Conservation (phyloP, 1,140 invertebrate genomes). For the Leguminivora glycinivorella region DNA sequence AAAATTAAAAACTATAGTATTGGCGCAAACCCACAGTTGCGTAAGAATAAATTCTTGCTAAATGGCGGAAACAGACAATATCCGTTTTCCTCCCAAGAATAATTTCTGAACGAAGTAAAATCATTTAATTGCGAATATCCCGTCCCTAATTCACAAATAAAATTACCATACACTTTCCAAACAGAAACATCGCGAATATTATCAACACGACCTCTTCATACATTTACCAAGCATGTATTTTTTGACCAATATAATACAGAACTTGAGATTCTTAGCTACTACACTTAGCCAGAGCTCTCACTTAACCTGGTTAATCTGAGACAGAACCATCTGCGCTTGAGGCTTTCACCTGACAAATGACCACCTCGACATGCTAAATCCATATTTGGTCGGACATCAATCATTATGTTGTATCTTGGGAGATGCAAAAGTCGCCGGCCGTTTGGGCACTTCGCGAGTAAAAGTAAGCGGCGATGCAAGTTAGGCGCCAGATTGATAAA, state of each 20-base stretch:
- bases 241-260: background rate
- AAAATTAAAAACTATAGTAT: too few relatives aligned
- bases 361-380: background rate
- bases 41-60: background rate
- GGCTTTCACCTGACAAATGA: background rate
- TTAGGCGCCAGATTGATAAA: background rate
- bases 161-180: background rate
- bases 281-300: background rate
- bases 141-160: slow-evolving; percentile 4
- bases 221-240: background rate
- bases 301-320: background rate
- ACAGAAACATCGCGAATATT: background rate
- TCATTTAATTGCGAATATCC: background rate
- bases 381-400: background rate
- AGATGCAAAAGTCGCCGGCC: background rate
- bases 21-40: background rate
- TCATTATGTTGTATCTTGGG: background rate
- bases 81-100: background rate
- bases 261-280: background rate
- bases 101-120: background rate
- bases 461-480: background rate
- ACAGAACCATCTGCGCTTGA: background rate
- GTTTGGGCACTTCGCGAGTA: background rate
- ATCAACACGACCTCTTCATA: background rate
- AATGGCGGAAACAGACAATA: background rate